Evolutionary conservation across 2,113 vertebrate species (phyloP).

Genomic region (Pantherophis guttatus): DNA sequence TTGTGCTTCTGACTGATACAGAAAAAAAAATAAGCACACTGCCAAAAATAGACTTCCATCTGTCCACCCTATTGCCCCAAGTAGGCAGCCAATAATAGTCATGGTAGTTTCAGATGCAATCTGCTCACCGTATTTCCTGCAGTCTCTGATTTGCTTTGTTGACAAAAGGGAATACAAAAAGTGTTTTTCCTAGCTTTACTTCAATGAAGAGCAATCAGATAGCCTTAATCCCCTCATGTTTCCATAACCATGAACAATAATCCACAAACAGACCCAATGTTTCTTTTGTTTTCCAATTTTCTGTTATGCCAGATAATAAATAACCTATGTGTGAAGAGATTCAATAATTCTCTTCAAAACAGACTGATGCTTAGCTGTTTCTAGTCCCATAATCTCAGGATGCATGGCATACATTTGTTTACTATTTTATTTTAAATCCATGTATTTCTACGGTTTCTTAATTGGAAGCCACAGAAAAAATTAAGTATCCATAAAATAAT

Average conservation of each 20-base stretch:
- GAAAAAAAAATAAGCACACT: neutral
- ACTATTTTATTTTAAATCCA: neutral
- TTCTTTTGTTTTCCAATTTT: neutral
- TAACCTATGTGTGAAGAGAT: neutral
- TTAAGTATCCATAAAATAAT: neutral
- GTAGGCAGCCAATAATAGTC: neutral
- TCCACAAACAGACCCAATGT: neutral
- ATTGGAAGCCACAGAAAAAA: neutral
- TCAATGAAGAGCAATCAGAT: neutral
- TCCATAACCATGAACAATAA: neutral
- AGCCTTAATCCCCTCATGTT: neutral
- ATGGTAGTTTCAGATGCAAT: neutral
- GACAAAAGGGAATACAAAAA: neutral
- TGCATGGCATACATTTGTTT: neutral
- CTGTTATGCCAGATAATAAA: neutral
- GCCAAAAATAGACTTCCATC: neutral
- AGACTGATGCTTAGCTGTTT: neutral
- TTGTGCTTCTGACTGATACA: neutral
- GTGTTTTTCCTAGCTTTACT: neutral
- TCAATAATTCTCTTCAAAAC: neutral
- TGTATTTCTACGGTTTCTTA: neutral
- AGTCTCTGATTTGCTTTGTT: neutral
- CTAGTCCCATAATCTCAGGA: neutral
- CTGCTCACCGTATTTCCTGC: constrained; percentile 7
- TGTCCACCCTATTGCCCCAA: neutral